Percentiles rank a stretch among this genome's conserved stretches.
phyloP scores from a whole-genome alignment of 2,797 vertebrate species.

The Poecile montanus region DNA sequence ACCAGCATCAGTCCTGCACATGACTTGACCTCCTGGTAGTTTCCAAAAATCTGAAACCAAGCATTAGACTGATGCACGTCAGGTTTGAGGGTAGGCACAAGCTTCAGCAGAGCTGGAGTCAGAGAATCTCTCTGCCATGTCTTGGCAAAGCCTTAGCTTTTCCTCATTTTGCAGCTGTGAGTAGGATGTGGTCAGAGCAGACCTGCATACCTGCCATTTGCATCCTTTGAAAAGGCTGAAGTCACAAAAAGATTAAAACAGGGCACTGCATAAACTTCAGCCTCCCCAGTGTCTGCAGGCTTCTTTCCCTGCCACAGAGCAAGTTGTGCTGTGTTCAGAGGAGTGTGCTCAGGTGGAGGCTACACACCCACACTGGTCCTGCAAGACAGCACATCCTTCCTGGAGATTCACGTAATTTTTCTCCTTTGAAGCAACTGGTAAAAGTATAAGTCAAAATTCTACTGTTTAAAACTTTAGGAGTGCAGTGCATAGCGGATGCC shows the following conservation, averaged over 20 bases:
- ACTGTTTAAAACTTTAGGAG: background rate
- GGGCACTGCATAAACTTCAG: background rate
- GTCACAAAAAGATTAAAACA: background rate
- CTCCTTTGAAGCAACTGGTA: background rate
- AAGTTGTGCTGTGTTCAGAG: background rate
- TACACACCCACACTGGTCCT: background rate
- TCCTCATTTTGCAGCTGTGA: background rate
- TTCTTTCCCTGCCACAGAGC: background rate
- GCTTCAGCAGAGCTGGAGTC: background rate
- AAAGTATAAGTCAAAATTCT: background rate
- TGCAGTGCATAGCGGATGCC: background rate
- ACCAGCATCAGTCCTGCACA: fast-evolving
- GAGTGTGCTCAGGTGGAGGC: background rate
- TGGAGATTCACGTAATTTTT: background rate
- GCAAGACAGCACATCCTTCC: background rate
- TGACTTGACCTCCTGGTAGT: background rate
- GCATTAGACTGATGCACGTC: fast-evolving
- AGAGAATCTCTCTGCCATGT: background rate
- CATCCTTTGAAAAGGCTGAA: background rate
- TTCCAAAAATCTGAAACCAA: background rate
- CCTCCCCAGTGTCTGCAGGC: background rate
- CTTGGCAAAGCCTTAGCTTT: background rate
- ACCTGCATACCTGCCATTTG: background rate
- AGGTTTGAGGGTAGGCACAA: background rate
- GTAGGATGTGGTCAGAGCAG: background rate